Base-by-base conservation (phyloP, 1,140 invertebrate genomes). In the Drosophila carrolli region DNA sequence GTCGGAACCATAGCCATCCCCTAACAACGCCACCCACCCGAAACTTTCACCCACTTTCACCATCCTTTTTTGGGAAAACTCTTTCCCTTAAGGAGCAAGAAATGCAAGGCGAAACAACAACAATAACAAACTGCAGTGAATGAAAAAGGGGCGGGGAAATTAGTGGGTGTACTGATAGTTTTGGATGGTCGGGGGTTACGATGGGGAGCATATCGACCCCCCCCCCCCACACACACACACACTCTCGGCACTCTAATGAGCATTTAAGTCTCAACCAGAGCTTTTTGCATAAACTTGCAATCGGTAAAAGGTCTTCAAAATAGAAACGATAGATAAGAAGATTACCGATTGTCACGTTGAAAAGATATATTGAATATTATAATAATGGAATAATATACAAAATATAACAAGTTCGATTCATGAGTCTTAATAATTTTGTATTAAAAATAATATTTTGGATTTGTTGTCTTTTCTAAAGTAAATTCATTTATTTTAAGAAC, bases 231-330 rank as follows among this genome's bases (percentile, higher is more conserved):
- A n/a, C n/a, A 23, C 19, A 23, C 23, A 23, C 23, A 23, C 23
- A 23, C 23, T 23, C 23, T 23, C 23, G 4, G 41, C 57, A 46
- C 46, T 82, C 81, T 82, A 86, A 86, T 86, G 78, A 85, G 71
- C 70, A 62, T 78, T 85, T 81, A 81, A 81, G 65, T 63, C 44
- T 40, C 37, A 46, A 29, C 38, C 56, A 70, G 48, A 43, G 80
- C 40, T 65, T 67, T 83, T 78, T 75, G 70, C 71, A 56, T 62
- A 41, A 38, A 8, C 19, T 37, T 48, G 23, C 16, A 13, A 6
- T 70, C 35, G 32, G 63, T 19, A 48, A 38, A 68, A 48, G 55
- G 48, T 9, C 14, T 10, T 29, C 16, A 37, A 14, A 32, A 41
- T 1, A 11, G 1, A n/a, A 27, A 13, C 37, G 37, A 58, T 41